phyloP scores from a whole-genome alignment of 2,888 invertebrate genomes.

The Norana najaformis region DNA sequence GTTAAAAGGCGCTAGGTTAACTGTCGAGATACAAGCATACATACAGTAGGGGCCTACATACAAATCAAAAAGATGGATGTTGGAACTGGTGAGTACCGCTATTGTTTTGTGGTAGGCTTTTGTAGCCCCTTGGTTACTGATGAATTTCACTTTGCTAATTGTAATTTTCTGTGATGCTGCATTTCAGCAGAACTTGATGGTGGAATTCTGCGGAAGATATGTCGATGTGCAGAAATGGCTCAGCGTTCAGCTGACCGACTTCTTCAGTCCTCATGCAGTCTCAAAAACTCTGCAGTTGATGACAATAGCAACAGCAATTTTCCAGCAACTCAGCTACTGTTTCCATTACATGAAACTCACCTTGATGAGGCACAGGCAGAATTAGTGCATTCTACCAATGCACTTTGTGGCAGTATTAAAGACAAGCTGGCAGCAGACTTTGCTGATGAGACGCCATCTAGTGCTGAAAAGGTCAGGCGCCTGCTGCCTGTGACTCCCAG shows the following conservation, averaged over 20 bases:
- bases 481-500: slow-evolving; percentile 21
- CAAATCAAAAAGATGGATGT: too few species aligned
- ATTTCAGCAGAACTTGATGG: not conserved
- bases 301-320: not conserved
- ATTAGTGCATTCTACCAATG: not conserved
- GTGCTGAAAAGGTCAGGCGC: not conserved
- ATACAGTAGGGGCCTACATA: too few species aligned
- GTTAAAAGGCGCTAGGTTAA: too few species aligned
- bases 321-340: not conserved
- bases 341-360: not conserved
- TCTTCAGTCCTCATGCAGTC: not conserved
- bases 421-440: slow-evolving; percentile 3
- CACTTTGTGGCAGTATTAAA: not conserved
- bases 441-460: not conserved
- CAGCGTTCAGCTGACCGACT: slow-evolving; percentile 20
- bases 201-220: slow-evolving; percentile 19
- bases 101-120: not conserved
- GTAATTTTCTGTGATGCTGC: not conserved
- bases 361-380: not conserved
- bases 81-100: too few species aligned
- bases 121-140: not conserved
- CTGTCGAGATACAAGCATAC: too few species aligned
- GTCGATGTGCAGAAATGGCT: slow-evolving; percentile 17
- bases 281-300: not conserved
- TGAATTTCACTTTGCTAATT: not conserved